Evolutionary conservation across 2,113 vertebrate species (phyloP), one percentile per base, ranked within the genome.

Genomic region (Helogale parvula): DNA sequence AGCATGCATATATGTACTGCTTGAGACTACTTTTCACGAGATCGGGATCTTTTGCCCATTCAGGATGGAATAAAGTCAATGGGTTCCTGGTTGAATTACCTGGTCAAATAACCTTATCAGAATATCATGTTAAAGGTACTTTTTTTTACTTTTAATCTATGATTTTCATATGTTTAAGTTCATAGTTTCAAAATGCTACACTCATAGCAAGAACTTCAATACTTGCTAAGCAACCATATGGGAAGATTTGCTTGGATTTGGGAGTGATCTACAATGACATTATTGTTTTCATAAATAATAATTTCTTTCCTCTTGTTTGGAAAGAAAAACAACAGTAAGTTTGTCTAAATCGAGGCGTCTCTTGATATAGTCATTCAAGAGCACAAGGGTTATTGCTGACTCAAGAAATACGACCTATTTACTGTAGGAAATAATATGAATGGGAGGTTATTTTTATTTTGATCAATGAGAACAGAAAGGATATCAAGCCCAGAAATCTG

Each of bases 361-460:
- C 81, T 69, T 97, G 90, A 88, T 88, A 35, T 7, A 63, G n/a
- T 63, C 92, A 74, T 38, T 96, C 60, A 93, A 81, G 88, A 97
- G 92, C 38, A 65, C 47, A 95, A 89, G 38, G 94, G 72, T 27
- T 96, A 87, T 88, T 95, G 74, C 92, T 96, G 81, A 77, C 87
- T 97, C 74, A 92, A 23, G 72, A 60, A 96, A 31, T 95, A 96
- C 89, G 65, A 92, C 76, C 57, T 96, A 45, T 97, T 97, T 97
- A 54, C n/a, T 54, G 89, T 86, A 81, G 60, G 76, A 94, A 93
- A 71, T 88, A 35, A 52, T 71, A 45, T 95, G 89, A 93, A 90
- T 95, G 74, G 88, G 69, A 85, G 82, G 76, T 97, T 94, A 88
- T 47, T 98, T 68, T 98, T 91, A 85, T 35, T 83, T 33, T 84